Conservation (phyloP, 1,140 invertebrate genomes). For the Nephila pilipes region DNA sequence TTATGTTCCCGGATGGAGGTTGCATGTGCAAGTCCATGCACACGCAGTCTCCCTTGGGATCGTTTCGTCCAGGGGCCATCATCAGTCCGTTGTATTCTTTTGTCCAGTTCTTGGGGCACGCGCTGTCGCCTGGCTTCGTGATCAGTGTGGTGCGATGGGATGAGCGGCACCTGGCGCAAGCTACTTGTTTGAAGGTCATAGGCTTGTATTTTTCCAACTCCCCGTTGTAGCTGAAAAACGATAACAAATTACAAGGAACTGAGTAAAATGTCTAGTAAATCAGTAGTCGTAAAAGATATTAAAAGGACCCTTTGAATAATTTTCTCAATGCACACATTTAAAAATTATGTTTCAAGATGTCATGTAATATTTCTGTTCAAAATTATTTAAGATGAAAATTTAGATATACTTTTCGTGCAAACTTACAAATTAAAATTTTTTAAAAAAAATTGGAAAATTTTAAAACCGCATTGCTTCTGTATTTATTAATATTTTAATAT, state of each 20-base stretch:
- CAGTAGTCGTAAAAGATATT: too few species aligned
- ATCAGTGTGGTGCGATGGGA: not conserved
- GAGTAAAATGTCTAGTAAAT: too few species aligned
- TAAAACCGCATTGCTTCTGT: too few species aligned
- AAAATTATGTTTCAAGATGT: too few species aligned
- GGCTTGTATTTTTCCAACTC: not conserved
- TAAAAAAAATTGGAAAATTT: too few species aligned
- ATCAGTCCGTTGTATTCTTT: constrained; percentile 26
- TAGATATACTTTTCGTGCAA: too few species aligned
- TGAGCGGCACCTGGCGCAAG: not conserved
- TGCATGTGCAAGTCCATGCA: constrained; percentile 19
- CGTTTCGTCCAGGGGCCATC: constrained; percentile 10
- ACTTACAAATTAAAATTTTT: too few species aligned
- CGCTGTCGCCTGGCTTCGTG: not conserved
- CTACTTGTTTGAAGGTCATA: not conserved
- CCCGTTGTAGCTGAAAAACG: not conserved
- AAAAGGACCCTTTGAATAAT: too few species aligned
- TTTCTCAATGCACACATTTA: too few species aligned
- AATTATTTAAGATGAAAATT: too few species aligned
- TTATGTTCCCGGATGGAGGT: not conserved
- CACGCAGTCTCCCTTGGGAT: not conserved
- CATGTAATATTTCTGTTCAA: too few species aligned
- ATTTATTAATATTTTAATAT: too few species aligned
- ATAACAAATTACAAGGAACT: not conserved
- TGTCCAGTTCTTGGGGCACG: constrained; percentile 7